These are phyloP conservation scores for Halocaridina rubra DNA, from an alignment of 2,888 invertebrate species.

Conservation along the genomic window DNA sequence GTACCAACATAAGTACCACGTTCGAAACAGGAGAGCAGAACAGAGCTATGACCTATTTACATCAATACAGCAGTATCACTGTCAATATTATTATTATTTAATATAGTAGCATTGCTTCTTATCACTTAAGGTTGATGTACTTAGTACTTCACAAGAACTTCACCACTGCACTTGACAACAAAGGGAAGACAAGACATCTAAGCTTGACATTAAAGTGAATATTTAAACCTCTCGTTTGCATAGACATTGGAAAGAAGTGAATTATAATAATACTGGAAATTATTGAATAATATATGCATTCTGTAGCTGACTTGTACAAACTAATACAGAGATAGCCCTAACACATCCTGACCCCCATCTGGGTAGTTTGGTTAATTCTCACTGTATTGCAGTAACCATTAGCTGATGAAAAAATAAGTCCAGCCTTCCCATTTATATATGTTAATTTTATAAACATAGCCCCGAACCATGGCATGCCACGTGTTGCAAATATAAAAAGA, in stretches of 20 bases:
- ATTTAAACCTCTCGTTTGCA: slow-evolving; percentile 49
- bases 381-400: slow-evolving; percentile 14
- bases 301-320: slow-evolving; percentile 43
- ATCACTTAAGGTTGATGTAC: slow-evolving; percentile 14
- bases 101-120: slow-evolving; percentile 35
- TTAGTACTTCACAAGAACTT: slow-evolving; percentile 46
- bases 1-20: slow-evolving; percentile 16
- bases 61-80: slow-evolving; percentile 56
- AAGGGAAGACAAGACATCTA: slow-evolving; percentile 58
- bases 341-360: slow-evolving; percentile 31
- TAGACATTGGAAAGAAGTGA: slow-evolving; percentile 60
- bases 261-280: slow-evolving; percentile 42
- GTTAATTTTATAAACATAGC: slow-evolving; percentile 7
- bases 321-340: slow-evolving; percentile 55
- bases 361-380: neutral
- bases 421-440: slow-evolving; percentile 32
- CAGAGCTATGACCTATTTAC: slow-evolving; percentile 54
- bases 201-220: slow-evolving; percentile 57
- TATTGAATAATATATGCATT: slow-evolving; percentile 25
- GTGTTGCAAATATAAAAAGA: neutral
- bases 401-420: slow-evolving; percentile 2
- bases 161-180: slow-evolving; percentile 59
- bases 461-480: slow-evolving; percentile 30
- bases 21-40: slow-evolving; percentile 47
- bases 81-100: slow-evolving; percentile 41